A percentile compares a stretch with the other conserved stretches of the same genome.
Conservation (phyloP, 1,140 invertebrate species). For the Drosophila rufa region DNA sequence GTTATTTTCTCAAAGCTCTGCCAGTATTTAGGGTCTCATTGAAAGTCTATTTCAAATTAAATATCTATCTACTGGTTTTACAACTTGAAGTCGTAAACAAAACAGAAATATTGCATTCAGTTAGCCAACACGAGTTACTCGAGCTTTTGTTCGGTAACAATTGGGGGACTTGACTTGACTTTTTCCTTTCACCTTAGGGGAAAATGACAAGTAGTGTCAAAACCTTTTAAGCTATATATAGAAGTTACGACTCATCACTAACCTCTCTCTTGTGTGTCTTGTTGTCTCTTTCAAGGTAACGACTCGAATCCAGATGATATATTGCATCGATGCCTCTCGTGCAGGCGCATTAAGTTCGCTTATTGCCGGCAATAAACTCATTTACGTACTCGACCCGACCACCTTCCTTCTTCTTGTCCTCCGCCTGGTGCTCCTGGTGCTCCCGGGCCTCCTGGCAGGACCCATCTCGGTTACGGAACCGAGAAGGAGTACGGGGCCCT, state of each 20-base stretch:
- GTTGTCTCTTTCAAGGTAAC: slow-evolving; percentile 52
- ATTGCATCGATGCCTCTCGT: slow-evolving; percentile 51
- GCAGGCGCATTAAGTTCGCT: slow-evolving; percentile 48
- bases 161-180: background rate
- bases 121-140: background rate
- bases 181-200: background rate
- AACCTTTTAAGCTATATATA: slow-evolving; percentile 21
- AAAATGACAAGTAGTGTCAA: slow-evolving; percentile 18
- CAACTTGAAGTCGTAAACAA: background rate
- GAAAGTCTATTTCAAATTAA: slow-evolving; percentile 7
- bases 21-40: background rate
- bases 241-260: slow-evolving; percentile 35
- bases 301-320: slow-evolving; percentile 53
- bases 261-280: slow-evolving; percentile 13
- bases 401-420: background rate
- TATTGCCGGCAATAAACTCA: slow-evolving; percentile 59
- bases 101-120: background rate
- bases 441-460: slow-evolving; percentile 26
- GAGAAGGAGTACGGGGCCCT: slow-evolving; percentile 20
- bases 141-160: background rate
- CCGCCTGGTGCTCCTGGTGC: slow-evolving; percentile 4
- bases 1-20: background rate
- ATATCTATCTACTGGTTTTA: slow-evolving; percentile 1
- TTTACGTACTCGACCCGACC: slow-evolving; percentile 39
- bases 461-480: slow-evolving; percentile 10